Base-by-base conservation (phyloP, 2,888 invertebrate genomes). In the Liodrosophila aerea region DNA sequence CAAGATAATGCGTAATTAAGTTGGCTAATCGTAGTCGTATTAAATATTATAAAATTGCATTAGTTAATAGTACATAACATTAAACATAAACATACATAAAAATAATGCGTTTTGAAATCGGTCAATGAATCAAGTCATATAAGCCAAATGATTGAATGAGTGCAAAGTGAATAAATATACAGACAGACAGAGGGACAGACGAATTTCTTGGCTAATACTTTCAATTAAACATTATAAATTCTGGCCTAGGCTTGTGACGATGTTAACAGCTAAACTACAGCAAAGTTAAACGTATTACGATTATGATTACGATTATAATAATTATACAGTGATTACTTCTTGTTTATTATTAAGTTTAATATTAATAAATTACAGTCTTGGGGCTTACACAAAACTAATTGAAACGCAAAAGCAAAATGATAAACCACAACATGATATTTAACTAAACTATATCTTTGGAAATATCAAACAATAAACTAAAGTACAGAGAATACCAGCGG, bases 291-390 rank as follows among this genome's bases (percentile, higher is more conserved):
- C 44, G 46, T 56, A 43, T n/a, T n/a, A n/a, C n/a, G n/a, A n/a
- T n/a, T n/a, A 49, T 52, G 16, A 45, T 51, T 30, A 56, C 61
- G 45, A 60, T 56, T 16, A 41, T 78, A 41, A 40, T 71, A 72
- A 71, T 66, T 70, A 31, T 61, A 68, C 49, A 67, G 51, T 31
- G 58, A 46, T 29, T 40, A 7, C 51, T 34, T n/a, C 22, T 51
- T 31, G 30, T 30, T 29, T 54, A 34, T 36, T 47, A 37, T 16
- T 34, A 40, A 15, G 43, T 44, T 45, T 44, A 52, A 31, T 50
- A 75, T 66, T 58, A 75, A 75, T 73, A 70, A 84, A 80, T 80
- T 82, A 82, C 81, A 82, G 81, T 82, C 81, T 82, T 82, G 68
- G 60, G 54, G 66, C 80, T 66, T 64, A 67, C 51, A 65, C 51